Evolutionary conservation across 2,797 vertebrate species (phyloP).

Genomic region (Peromyscus melanophrys): DNA sequence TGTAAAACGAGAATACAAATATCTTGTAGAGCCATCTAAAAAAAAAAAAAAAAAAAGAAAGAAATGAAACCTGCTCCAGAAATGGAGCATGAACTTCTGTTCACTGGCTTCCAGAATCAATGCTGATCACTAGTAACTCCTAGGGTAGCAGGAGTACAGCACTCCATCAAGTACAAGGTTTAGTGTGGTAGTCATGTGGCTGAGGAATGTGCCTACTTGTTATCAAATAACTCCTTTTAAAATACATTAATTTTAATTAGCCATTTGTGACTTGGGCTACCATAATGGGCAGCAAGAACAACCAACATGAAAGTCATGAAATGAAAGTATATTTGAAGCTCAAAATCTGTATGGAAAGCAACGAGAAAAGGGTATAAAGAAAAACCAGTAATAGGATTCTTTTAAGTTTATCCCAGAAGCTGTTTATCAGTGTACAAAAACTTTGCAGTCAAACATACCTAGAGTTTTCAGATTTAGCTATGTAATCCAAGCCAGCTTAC

Average conservation of each 20-base stretch:
- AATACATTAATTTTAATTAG: slow-evolving; percentile 45
- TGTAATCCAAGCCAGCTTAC: slow-evolving; percentile 25
- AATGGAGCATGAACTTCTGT: neutral
- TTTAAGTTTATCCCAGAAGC: slow-evolving; percentile 20
- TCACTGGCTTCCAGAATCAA: slow-evolving; percentile 8
- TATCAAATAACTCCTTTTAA: slow-evolving; percentile 34
- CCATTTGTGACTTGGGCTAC: neutral
- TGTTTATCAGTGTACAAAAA: slow-evolving; percentile 15
- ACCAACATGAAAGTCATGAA: slow-evolving; percentile 25
- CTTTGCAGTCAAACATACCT: slow-evolving; percentile 41
- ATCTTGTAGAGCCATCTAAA: neutral
- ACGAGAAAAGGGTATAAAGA: neutral
- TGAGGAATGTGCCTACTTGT: neutral
- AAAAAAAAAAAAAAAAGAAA: slow-evolving; percentile 12
- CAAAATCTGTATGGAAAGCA: slow-evolving; percentile 9
- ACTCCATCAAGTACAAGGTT: neutral
- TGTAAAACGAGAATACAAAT: slow-evolving; percentile 48
- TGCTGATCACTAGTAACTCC: neutral
- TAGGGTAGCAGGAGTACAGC: neutral
- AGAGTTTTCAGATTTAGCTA: neutral
- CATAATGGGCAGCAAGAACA: neutral
- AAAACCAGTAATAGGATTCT: slow-evolving; percentile 45
- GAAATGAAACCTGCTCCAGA: neutral
- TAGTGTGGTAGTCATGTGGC: neutral
- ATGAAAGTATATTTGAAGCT: slow-evolving; percentile 20